Conservation (phyloP, 2,113 vertebrate species). For the Dipodomys merriami region DNA sequence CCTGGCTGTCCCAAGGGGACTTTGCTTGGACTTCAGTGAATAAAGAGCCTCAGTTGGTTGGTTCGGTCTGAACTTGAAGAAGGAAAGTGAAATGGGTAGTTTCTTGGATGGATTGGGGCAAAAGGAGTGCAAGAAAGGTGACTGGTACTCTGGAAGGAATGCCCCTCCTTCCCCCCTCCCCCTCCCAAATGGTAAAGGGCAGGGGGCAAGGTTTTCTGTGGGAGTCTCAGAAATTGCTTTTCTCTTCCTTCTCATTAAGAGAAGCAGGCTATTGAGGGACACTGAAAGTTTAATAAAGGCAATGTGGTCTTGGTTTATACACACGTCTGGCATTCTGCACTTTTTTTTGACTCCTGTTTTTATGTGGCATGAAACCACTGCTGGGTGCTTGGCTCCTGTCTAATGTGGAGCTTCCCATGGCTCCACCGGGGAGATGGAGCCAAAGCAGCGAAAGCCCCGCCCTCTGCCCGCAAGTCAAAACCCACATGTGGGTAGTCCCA, state of each 20-base stretch:
- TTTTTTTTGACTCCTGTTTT: not conserved
- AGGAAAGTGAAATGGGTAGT: not conserved
- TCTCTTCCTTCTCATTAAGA: not conserved
- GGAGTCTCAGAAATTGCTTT: not conserved
- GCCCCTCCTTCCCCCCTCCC: no score
- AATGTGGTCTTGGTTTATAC: not conserved
- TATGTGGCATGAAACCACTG: not conserved
- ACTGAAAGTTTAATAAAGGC: no score
- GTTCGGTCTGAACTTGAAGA: not conserved
- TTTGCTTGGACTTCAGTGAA: no score
- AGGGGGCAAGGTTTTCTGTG: not conserved
- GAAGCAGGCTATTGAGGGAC: not conserved
- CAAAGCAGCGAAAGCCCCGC: accelerated
- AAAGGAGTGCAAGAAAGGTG: not conserved
- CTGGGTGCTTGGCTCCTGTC: not conserved
- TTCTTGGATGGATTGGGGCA: not conserved
- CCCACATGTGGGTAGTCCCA: not conserved
- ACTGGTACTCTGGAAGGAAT: not conserved
- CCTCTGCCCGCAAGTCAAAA: no score
- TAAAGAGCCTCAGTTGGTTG: not conserved
- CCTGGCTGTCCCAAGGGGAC: not conserved
- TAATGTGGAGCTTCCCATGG: not conserved
- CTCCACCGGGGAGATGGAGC: not conserved
- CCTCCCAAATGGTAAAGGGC: no score
- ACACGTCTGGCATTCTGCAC: not conserved